phyloP scores from a whole-genome alignment of 1,140 invertebrate genomes.

The Lucilia cuprina region DNA sequence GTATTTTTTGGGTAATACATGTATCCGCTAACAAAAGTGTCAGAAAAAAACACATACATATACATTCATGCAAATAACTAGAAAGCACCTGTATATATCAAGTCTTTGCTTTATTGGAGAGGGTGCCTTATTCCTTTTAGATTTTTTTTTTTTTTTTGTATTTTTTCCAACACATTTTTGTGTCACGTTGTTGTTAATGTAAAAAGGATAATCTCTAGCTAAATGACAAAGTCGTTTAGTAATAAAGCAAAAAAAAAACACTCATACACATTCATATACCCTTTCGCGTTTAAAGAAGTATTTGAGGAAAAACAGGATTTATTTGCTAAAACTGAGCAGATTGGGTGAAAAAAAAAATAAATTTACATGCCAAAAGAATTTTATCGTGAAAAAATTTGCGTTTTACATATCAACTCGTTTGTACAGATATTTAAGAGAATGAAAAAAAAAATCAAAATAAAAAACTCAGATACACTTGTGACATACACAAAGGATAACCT shows the following conservation, averaged over 20 bases:
- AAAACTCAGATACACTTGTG: neutral
- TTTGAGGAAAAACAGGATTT: conserved; percentile 2
- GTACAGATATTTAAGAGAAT: no score
- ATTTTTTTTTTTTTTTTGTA: neutral
- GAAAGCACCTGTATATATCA: neutral
- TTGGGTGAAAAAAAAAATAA: conserved; percentile 10
- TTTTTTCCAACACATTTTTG: no score
- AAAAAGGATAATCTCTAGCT: conserved; percentile 26
- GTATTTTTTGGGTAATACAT: neutral
- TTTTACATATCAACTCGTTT: conserved; percentile 20
- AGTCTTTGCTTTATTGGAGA: neutral
- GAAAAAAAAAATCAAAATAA: no score
- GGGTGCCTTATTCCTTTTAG: no score
- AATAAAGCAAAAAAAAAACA: neutral
- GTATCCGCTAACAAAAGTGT: neutral
- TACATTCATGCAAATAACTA: neutral
- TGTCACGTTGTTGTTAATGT: neutral
- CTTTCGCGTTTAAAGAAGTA: neutral
- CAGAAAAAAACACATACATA: neutral
- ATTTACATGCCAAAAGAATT: conserved; percentile 33
- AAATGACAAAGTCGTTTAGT: conserved; percentile 28
- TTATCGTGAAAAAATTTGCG: conserved; percentile 32
- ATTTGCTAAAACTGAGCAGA: neutral
- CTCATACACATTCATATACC: neutral
- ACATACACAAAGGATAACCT: no score